Percentiles rank a stretch among this genome's conserved stretches.
These are phyloP conservation scores for Myxocyprinus asiaticus DNA, from an alignment of 2,113 vertebrate genomes.

Conservation along the genomic window DNA sequence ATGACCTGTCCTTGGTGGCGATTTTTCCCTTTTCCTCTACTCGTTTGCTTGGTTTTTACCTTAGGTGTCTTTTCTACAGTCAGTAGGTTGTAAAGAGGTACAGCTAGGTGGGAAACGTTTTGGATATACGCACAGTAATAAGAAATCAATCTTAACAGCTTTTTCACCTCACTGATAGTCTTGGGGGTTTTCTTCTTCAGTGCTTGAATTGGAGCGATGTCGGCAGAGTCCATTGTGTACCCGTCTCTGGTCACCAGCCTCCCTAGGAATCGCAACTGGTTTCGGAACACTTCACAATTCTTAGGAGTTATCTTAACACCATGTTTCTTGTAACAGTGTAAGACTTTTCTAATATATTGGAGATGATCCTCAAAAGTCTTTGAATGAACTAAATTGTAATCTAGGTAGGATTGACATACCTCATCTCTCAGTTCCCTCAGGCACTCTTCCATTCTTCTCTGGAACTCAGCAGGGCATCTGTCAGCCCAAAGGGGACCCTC, in stretches of 20 bases:
- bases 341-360: slow-evolving; percentile 7
- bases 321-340: slow-evolving; percentile 31
- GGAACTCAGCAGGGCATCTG: slow-evolving; percentile 31
- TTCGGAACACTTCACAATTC: slow-evolving; percentile 48
- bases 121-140: background rate
- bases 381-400: slow-evolving; percentile 41
- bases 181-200: slow-evolving; percentile 15
- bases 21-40: background rate
- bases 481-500: slow-evolving; percentile 23
- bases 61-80: background rate
- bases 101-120: slow-evolving; percentile 22
- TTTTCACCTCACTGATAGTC: background rate
- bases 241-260: slow-evolving; percentile 26
- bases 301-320: slow-evolving; percentile 27
- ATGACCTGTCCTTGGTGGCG: background rate
- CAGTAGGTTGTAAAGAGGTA: slow-evolving; percentile 27
- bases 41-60: background rate
- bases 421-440: slow-evolving; percentile 23
- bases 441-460: background rate
- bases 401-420: slow-evolving; percentile 32
- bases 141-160: background rate
- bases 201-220: background rate
- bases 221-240: slow-evolving; percentile 25
- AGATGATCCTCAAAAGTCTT: slow-evolving; percentile 43
- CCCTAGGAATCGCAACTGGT: slow-evolving; percentile 31